Evolutionary conservation across 2,888 invertebrate species (phyloP).

Genomic region (Trimorus sp.): DNA sequence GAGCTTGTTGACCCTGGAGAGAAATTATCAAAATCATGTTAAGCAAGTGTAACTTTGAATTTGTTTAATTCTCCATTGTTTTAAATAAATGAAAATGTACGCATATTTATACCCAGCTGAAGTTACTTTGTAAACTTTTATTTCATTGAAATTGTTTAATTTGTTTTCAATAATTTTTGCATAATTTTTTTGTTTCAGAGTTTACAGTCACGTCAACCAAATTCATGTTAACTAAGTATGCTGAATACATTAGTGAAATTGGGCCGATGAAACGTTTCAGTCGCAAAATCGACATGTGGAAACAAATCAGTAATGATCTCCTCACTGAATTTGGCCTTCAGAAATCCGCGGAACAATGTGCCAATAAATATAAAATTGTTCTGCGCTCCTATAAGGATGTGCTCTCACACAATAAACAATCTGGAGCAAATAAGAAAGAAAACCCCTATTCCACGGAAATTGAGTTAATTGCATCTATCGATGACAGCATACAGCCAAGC

Average conservation of each 20-base stretch:
- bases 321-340: not conserved
- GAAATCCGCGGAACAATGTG: not conserved
- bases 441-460: not conserved
- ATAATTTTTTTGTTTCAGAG: not conserved
- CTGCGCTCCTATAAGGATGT: not conserved
- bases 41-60: too few species aligned
- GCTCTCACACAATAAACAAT: not conserved
- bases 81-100: too few species aligned
- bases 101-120: too few species aligned
- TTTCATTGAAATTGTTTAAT: too few species aligned
- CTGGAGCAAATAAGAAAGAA: not conserved
- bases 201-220: not conserved
- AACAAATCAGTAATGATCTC: not conserved
- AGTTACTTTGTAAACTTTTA: too few species aligned
- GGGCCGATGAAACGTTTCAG: not conserved
- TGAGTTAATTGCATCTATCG: not conserved
- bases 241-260: not conserved
- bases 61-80: too few species aligned
- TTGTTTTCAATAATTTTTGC: too few species aligned
- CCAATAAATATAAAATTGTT: not conserved
- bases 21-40: too few species aligned
- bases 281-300: not conserved
- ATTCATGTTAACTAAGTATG: not conserved
- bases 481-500: not conserved
- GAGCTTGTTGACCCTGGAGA: too few species aligned